Evolutionary conservation across 1,140 invertebrate genomes (phyloP).

Genomic region (Melitaea cinxia): DNA sequence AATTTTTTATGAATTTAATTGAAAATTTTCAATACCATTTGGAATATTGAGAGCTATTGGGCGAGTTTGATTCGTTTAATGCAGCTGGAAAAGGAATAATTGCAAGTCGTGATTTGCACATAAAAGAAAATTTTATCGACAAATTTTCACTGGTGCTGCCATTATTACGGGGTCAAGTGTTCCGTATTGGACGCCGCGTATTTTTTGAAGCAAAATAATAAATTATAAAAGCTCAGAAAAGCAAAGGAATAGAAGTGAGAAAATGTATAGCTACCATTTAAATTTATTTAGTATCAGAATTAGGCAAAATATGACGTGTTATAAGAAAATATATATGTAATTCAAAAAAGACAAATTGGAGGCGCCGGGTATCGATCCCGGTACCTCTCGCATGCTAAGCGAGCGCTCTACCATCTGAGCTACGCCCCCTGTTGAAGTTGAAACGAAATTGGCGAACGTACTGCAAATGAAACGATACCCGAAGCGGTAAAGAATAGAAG

Average conservation of each 20-base stretch:
- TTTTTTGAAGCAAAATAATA: too few species aligned
- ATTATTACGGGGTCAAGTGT: too few species aligned
- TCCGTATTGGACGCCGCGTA: too few species aligned
- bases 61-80: not conserved
- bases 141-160: too few species aligned
- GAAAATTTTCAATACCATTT: slow-evolving; percentile 11
- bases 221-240: too few species aligned
- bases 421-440: slow-evolving; percentile 24
- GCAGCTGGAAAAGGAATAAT: not conserved
- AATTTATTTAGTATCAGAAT: not conserved
- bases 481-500: not conserved
- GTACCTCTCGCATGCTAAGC: slow-evolving; percentile 50
- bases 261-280: too few species aligned
- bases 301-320: not conserved
- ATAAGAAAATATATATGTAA: too few species aligned
- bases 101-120: not conserved
- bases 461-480: not conserved
- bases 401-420: slow-evolving; percentile 45
- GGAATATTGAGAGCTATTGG: not conserved
- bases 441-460: not conserved
- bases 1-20: slow-evolving; percentile 24
- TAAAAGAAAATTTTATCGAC: too few species aligned
- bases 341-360: slow-evolving; percentile 36
- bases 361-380: slow-evolving; percentile 50
- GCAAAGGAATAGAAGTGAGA: too few species aligned